Evolutionary conservation across 2,113 vertebrate genomes (phyloP).

Genomic region (Crotalus helleri): DNA sequence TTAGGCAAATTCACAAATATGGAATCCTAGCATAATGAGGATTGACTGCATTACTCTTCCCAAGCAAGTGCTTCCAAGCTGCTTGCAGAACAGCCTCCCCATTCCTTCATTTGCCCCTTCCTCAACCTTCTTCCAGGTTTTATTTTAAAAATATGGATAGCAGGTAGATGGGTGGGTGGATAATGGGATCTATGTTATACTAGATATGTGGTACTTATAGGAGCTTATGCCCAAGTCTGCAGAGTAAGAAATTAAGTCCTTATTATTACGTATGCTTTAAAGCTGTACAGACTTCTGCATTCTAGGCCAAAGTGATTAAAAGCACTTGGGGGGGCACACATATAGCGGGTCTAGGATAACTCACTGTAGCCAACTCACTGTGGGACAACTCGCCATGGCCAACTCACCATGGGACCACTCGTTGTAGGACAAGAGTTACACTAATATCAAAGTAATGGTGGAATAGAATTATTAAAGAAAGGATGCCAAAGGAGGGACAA

Average conservation of each 20-base stretch:
- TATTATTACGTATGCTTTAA: neutral
- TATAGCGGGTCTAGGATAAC: neutral
- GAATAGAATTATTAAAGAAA: neutral
- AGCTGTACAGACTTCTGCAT: neutral
- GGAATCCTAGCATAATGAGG: neutral
- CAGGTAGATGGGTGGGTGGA: neutral
- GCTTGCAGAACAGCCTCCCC: neutral
- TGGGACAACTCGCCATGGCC: too few species aligned
- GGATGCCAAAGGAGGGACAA: neutral
- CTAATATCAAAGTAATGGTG: neutral
- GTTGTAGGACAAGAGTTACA: neutral
- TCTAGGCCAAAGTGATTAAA: neutral
- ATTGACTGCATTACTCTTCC: neutral
- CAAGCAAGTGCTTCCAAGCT: neutral
- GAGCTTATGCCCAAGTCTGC: neutral
- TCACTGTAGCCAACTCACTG: neutral
- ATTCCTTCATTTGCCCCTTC: neutral
- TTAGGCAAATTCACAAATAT: neutral
- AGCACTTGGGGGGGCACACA: neutral
- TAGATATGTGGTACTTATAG: neutral
- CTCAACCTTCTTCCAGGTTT: neutral
- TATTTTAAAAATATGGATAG: neutral
- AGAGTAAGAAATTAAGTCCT: neutral
- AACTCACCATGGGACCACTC: too few species aligned
- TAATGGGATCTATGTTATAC: neutral